Evolutionary conservation across 2,113 vertebrate species (phyloP).

Genomic region (Lophochroa leadbeateri): DNA sequence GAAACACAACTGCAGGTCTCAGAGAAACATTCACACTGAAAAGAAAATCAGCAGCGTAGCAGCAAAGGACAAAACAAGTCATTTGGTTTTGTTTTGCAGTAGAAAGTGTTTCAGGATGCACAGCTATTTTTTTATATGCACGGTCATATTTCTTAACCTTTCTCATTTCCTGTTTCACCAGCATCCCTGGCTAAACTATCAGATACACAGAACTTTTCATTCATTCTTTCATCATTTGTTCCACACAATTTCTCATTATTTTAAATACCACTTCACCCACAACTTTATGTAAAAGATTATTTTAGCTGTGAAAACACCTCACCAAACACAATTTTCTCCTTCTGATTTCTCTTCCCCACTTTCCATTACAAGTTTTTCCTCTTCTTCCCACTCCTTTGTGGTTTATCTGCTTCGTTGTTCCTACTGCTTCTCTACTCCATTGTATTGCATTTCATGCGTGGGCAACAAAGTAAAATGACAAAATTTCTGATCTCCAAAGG

Average conservation of each 20-base stretch:
- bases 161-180: not conserved
- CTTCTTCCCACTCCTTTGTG: not conserved
- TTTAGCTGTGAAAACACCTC: not conserved
- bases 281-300: not conserved
- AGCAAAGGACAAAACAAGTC: not conserved
- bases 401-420: not conserved
- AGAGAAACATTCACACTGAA: not conserved
- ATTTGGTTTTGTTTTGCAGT: not conserved
- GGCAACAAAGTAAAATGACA: conserved; percentile 16
- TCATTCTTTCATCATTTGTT: not conserved
- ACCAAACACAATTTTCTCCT: not conserved
- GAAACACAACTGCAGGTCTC: not conserved
- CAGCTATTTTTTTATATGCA: not conserved
- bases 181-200: not conserved
- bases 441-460: not conserved
- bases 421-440: not conserved
- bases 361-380: not conserved
- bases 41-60: not conserved
- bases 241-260: not conserved
- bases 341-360: not conserved
- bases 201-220: not conserved
- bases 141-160: not conserved
- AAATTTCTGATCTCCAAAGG: conserved; percentile 3
- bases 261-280: not conserved
- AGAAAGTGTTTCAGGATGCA: not conserved